These are phyloP conservation scores for Mythimna ferrago DNA, from an alignment of 2,888 invertebrate species.

Conservation along the genomic window DNA sequence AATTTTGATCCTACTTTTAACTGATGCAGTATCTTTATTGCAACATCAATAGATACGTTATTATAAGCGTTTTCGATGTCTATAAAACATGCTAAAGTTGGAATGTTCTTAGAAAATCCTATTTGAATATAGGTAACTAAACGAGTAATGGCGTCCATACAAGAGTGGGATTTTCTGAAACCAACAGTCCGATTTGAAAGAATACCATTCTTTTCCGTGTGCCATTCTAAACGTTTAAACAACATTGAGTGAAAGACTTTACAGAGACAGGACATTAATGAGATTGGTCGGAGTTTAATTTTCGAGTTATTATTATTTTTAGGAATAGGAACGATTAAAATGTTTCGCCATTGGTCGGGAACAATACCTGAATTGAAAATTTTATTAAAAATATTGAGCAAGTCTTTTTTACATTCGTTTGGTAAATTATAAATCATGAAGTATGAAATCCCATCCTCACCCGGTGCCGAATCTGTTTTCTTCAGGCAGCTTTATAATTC, in stretches of 20 bases:
- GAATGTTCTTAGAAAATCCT: not conserved
- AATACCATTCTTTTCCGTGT: not conserved
- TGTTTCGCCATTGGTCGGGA: too few species aligned
- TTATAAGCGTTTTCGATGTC: too few species aligned
- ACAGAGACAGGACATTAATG: not conserved
- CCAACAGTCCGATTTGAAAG: not conserved
- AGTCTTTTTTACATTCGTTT: not conserved
- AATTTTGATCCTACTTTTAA: not conserved
- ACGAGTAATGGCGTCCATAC: not conserved
- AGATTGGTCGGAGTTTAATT: too few species aligned
- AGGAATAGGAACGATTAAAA: too few species aligned
- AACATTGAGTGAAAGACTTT: not conserved
- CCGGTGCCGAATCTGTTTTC: slow-evolving; percentile 29
- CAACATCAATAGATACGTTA: too few species aligned
- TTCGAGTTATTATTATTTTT: too few species aligned
- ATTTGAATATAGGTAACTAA: not conserved
- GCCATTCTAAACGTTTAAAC: not conserved
- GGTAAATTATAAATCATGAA: slow-evolving; percentile 23
- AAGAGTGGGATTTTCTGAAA: not conserved
- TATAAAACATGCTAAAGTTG: not conserved
- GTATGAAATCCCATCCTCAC: slow-evolving; percentile 12
- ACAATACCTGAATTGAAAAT: not conserved
- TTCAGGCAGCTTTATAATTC: slow-evolving; percentile 14
- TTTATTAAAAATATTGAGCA: too few species aligned
- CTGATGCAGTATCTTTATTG: too few species aligned